Evolutionary conservation across 2,797 vertebrate species (phyloP), one percentile per base, ranked within the genome.

Genomic region (Pampus argenteus): DNA sequence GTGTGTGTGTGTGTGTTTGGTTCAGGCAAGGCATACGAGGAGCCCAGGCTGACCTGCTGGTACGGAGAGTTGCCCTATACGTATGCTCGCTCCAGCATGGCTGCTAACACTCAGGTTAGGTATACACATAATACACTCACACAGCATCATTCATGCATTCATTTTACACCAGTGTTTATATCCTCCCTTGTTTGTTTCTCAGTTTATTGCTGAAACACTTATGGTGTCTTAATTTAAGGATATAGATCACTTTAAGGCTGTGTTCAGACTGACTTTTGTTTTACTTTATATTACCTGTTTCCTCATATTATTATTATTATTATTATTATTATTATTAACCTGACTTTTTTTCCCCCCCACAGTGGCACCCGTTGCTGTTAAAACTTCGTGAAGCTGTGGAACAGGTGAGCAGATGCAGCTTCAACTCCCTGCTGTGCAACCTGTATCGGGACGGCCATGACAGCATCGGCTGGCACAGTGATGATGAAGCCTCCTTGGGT

Each of bases 381-480:
- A 64, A 82, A 9, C 92, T 98, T 4, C 94, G 94, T 51, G 81
- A 82, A 29, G 89, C 87, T 0, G 82, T 97, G 3, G 92, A 96
- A 49, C 88, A 87, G 76, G 89, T 88, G 59, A 95, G 89, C 0
- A 93, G 95, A 10, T 65, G 82, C 70, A 89, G 84, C 74, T 98
- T 98, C 87, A 99, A 99, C 94, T 99, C 97, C 0, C 86, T 99
- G 22, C 94, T 99, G 55, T 99, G 98, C 83, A 99, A 98, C 78
- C 92, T 98, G 22, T 99, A 99, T 84, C 95, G 96, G 1, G 92
- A 95, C 0, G 95, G 98, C 85, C 96, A 95, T 69, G 97, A 99
- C 90, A 96, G 97, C 4, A 97, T 99, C 34, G 96, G 95, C 84
- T 99, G 98, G 98, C 98, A 99, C 90, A 98, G 97, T 0, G 98